Evolutionary conservation across 2,113 vertebrate genomes (phyloP), one percentile per base, ranked within the genome.

Genomic region (Natator depressus): DNA sequence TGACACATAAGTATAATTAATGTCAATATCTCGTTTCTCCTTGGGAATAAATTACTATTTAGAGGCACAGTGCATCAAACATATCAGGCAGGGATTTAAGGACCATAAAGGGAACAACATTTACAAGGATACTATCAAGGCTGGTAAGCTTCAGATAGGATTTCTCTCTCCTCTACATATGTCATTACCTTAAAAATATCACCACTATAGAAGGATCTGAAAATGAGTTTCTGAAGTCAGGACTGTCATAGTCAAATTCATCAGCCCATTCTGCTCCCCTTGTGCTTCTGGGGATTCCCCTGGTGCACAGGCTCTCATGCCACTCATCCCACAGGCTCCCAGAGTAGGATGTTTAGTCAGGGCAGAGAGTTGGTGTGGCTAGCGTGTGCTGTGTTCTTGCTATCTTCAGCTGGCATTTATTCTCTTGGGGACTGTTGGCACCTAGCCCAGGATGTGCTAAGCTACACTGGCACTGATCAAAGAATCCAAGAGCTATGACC

Each of bases 1-100:
- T 95, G 96, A 93, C 95, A 91, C 5, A 78, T 78, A 96, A 85
- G 78, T 46, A 89, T 54, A 92, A 89, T 93, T 93, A 86, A 84
- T 89, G 92, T 55, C 93, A 88, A 96, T 94, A 93, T 22, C 65
- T 62, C 88, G 51, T 38, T 85, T 96, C 94, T 96, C 57, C 47
- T 84, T 57, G 79, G 84, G 72, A 96, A 83, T 88, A 95, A 92
- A 94, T 93, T 49, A 49, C 87, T 76, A 62, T 84, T 76, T 69
- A 87, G 93, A 89, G 80, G 85, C 88, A 69, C 82, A 49, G 81
- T 47, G 59, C 35, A 84, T 81, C 87, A 82, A 89, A 89, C 42
- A 82, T 35, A 85, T 86, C 46, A 69, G n/a, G 49, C 35, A 78
- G 46, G 84, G 86, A 80, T 1, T 76, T 81, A 91, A 92, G 81